These are phyloP conservation scores for Cyprinodon variegatus DNA, from an alignment of 2,113 vertebrate genomes.

Conservation along the genomic window DNA sequence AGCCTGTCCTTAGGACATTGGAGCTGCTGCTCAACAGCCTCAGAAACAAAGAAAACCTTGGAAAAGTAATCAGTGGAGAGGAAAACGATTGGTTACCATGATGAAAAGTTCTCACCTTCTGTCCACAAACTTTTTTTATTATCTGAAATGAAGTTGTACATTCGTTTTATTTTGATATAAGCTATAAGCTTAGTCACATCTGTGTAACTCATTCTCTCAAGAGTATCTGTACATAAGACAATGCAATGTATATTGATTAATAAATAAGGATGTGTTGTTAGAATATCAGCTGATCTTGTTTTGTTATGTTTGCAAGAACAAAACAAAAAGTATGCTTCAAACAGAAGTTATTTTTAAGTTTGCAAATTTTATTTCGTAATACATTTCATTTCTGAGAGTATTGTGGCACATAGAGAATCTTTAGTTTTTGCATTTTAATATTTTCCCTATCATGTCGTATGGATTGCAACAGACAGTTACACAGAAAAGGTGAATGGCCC, in stretches of 20 bases:
- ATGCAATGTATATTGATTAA: constrained; percentile 76
- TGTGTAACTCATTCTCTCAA: constrained; percentile 2
- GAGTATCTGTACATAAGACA: constrained; percentile 68
- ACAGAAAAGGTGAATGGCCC: constrained; percentile 62
- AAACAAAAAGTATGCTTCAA: constrained; percentile 13
- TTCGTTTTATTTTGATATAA: constrained; percentile 11
- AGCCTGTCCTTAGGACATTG: constrained; percentile 72
- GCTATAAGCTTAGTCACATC: neutral
- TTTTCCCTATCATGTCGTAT: constrained; percentile 61
- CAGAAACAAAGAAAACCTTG: constrained; percentile 74
- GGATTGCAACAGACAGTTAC: constrained; percentile 68
- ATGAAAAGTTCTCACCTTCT: constrained; percentile 28
- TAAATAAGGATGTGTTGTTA: constrained; percentile 70
- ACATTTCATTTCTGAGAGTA: constrained; percentile 69
- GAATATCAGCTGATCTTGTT: constrained; percentile 11
- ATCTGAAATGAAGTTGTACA: constrained; percentile 13
- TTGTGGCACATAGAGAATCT: constrained; percentile 77
- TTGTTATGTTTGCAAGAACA: neutral
- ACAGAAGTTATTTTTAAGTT: constrained; percentile 21
- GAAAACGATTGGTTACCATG: constrained; percentile 76
- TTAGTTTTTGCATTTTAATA: constrained; percentile 71
- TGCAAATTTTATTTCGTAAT: constrained; percentile 72
- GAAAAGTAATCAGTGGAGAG: constrained; percentile 55
- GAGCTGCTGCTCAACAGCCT: constrained; percentile 78
- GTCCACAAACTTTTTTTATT: constrained; percentile 31